Conservation (phyloP, 2,888 invertebrate genomes). For the Pachliopta kotzebuea region DNA sequence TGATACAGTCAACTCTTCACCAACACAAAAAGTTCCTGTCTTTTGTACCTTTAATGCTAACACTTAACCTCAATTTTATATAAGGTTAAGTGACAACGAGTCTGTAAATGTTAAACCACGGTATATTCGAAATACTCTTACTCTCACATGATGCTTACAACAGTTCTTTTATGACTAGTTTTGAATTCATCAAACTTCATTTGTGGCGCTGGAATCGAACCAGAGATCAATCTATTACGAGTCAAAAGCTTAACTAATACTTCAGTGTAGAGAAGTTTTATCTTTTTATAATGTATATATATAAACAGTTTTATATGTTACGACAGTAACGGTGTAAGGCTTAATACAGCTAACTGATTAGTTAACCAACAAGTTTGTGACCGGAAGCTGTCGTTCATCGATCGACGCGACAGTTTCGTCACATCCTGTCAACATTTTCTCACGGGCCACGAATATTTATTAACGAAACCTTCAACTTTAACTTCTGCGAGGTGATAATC, state of each 20-base stretch:
- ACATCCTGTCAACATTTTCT: constrained; percentile 54
- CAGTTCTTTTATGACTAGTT: not conserved
- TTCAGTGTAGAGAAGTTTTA: not conserved
- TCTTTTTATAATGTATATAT: constrained; percentile 11
- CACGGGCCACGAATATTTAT: constrained; percentile 32
- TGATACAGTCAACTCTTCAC: no score
- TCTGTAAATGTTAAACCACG: no score
- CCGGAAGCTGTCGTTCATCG: constrained; percentile 62
- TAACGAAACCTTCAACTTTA: constrained; percentile 24
- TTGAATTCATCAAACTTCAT: not conserved
- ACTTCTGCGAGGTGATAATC: constrained; percentile 18
- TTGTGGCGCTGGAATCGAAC: constrained; percentile 17
- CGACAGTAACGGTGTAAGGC: constrained; percentile 28
- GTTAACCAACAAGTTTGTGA: constrained; percentile 43
- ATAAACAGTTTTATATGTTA: constrained; percentile 3
- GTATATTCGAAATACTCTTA: no score
- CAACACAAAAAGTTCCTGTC: no score
- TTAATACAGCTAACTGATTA: constrained; percentile 37
- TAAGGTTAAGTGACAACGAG: no score
- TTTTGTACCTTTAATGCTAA: no score
- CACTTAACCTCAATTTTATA: no score
- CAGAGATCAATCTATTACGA: constrained; percentile 25
- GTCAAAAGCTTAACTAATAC: no score
- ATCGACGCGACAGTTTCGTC: constrained; percentile 56
- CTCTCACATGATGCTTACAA: no score